Conservation (phyloP, 2,797 vertebrate species). For the Brotula barbata region DNA sequence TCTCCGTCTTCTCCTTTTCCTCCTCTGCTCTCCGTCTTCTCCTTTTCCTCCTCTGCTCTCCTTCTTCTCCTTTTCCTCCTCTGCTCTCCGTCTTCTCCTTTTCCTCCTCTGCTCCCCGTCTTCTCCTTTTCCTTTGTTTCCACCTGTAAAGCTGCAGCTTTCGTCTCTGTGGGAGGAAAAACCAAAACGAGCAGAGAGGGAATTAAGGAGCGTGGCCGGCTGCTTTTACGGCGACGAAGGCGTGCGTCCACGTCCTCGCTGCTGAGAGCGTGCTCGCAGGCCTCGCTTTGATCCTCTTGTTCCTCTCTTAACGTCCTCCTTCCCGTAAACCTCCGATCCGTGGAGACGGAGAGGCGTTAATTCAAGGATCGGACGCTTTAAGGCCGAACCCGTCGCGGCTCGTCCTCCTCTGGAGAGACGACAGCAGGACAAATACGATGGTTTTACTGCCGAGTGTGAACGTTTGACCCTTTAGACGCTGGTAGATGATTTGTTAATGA, state of each 20-base stretch:
- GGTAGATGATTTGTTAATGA: too few relatives aligned
- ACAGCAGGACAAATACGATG: too few relatives aligned
- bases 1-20: conserved; percentile 24
- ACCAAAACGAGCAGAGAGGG: conserved; percentile 67
- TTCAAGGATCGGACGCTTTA: too few relatives aligned
- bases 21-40: conserved; percentile 47
- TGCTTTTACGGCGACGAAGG: conserved; percentile 72
- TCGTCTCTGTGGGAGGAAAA: conserved; percentile 48
- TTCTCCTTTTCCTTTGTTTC: conserved; percentile 30
- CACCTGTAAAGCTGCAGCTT: conserved; percentile 62
- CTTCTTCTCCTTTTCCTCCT: conserved; percentile 10
- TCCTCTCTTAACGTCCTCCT: too few relatives aligned
- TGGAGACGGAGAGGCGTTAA: too few relatives aligned
- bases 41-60: conserved; percentile 41
- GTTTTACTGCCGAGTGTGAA: too few relatives aligned
- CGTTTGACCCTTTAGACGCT: too few relatives aligned
- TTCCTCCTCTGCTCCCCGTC: conserved; percentile 41
- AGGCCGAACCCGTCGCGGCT: too few relatives aligned
- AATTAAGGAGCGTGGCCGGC: conserved; percentile 73
- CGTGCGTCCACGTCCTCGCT: conserved; percentile 44
- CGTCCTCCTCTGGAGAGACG: too few relatives aligned
- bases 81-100: conserved; percentile 46
- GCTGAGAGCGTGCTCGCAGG: conserved; percentile 26
- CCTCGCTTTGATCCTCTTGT: too few relatives aligned
- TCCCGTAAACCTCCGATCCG: too few relatives aligned